Evolutionary conservation across 92 coral and sea anemone species (phyloP).

Genomic region (Epizoanthus stellaris): DNA sequence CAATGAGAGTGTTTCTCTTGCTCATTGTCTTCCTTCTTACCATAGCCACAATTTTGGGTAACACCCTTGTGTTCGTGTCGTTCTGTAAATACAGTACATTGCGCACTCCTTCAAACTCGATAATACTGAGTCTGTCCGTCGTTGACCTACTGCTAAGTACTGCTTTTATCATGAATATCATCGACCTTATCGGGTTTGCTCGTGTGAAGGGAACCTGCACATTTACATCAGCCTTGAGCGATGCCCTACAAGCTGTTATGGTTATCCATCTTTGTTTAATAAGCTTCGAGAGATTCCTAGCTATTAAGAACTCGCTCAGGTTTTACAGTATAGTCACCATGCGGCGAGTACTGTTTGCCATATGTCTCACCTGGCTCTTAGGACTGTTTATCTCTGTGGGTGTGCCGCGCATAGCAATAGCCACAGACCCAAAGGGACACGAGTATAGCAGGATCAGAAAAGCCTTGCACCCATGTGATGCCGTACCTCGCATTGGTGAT

Average conservation of each 20-base stretch:
- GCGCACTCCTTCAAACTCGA: slow-evolving; percentile 13
- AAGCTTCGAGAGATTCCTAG: slow-evolving; percentile 28
- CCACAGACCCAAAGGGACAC: not conserved
- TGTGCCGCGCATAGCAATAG: not conserved
- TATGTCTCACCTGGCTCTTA: not conserved
- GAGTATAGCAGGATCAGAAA: slow-evolving; percentile 5
- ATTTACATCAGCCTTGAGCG: slow-evolving; percentile 16
- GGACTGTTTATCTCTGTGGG: slow-evolving; percentile 19
- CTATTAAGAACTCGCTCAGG: slow-evolving; percentile 10
- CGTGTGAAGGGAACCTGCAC: not conserved
- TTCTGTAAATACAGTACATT: not conserved
- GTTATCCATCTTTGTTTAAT: slow-evolving; percentile 23
- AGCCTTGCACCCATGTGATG: slow-evolving; percentile 8
- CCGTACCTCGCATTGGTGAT: not conserved
- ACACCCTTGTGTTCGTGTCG: not conserved
- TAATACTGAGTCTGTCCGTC: slow-evolving; percentile 27
- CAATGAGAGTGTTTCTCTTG: not conserved
- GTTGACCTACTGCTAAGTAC: not conserved
- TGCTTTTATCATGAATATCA: not conserved
- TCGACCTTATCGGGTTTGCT: not conserved
- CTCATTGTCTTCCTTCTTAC: not conserved
- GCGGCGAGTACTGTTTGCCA: slow-evolving; percentile 17
- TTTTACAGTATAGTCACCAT: slow-evolving; percentile 15
- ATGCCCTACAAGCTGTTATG: slow-evolving; percentile 16
- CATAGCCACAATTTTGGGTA: slow-evolving; percentile 16